Evolutionary conservation across 2,113 vertebrate species (phyloP).

Genomic region (Electrona antarctica): DNA sequence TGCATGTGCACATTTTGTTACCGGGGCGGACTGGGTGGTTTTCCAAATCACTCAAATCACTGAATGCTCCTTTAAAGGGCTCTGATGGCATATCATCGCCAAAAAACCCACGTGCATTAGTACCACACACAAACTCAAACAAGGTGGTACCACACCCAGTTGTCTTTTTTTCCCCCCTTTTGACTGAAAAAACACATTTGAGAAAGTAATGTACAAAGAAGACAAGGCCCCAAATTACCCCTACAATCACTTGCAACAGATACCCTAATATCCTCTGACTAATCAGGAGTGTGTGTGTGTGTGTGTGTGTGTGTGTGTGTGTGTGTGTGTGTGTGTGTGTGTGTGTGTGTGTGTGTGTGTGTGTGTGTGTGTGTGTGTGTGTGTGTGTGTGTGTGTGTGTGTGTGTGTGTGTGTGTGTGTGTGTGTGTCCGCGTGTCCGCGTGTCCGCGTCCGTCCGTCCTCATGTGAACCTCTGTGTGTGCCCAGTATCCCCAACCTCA

Average conservation of each 20-base stretch:
- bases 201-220: slow-evolving; percentile 15
- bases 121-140: slow-evolving; percentile 29
- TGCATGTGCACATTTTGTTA: too few relatives aligned
- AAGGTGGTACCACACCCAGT: slow-evolving; percentile 14
- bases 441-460: too few relatives aligned
- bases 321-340: background rate
- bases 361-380: background rate
- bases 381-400: slow-evolving; percentile 4
- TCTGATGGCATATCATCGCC: slow-evolving; percentile 43
- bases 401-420: slow-evolving; percentile 33
- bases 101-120: slow-evolving; percentile 11
- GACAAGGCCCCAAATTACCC: slow-evolving; percentile 26
- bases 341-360: background rate
- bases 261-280: slow-evolving; percentile 43
- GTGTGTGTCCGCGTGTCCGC: slow-evolving; percentile 16
- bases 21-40: too few relatives aligned
- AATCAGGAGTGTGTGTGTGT: slow-evolving; percentile 43
- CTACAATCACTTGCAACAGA: slow-evolving; percentile 42
- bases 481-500: slow-evolving; percentile 42
- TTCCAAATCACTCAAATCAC: too few relatives aligned
- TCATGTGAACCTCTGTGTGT: slow-evolving; percentile 58
- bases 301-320: slow-evolving; percentile 1
- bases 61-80: background rate
- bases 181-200: slow-evolving; percentile 16
- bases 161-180: background rate